Evolutionary conservation across 1,140 invertebrate species (phyloP).

Genomic region (Mycetomoellerius zeteki): DNA sequence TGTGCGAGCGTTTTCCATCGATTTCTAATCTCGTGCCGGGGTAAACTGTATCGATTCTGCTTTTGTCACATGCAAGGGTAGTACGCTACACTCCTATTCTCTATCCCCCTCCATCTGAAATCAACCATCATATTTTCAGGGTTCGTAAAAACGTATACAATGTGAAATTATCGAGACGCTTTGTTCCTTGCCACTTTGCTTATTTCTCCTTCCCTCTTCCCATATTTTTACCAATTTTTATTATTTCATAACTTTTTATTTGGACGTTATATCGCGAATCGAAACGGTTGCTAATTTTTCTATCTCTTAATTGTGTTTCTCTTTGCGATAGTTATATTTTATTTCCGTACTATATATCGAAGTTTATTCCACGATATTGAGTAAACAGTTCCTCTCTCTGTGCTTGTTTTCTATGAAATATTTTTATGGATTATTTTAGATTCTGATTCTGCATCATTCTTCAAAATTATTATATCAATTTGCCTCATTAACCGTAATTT

Average conservation of each 20-base stretch:
- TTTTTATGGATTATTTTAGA: constrained; percentile 31
- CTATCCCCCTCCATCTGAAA: background rate
- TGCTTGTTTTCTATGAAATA: background rate
- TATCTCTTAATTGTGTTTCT: constrained; percentile 30
- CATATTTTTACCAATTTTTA: background rate
- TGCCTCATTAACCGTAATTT: background rate
- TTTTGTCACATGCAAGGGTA: constrained; percentile 51
- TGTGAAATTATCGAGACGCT: constrained; percentile 50
- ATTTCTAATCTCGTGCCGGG: constrained; percentile 74
- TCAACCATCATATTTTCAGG: constrained; percentile 46
- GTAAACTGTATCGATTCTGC: constrained; percentile 77
- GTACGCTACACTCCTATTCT: constrained; percentile 18
- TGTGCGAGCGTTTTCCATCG: constrained; percentile 73
- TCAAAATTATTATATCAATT: background rate
- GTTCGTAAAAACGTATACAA: constrained; percentile 42
- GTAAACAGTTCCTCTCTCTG: constrained; percentile 13
- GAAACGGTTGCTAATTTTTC: constrained; percentile 12
- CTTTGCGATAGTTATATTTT: constrained; percentile 15
- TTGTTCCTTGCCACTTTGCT: constrained; percentile 15
- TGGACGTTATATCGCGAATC: background rate
- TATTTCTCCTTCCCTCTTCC: background rate
- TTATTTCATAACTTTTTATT: background rate
- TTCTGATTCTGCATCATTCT: background rate
- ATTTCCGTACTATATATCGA: background rate
- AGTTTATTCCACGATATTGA: constrained; percentile 23